Percentiles rank a stretch among this genome's conserved stretches.
These are phyloP conservation scores for Sturnus vulgaris DNA, from an alignment of 2,113 vertebrate genomes.

Conservation along the genomic window DNA sequence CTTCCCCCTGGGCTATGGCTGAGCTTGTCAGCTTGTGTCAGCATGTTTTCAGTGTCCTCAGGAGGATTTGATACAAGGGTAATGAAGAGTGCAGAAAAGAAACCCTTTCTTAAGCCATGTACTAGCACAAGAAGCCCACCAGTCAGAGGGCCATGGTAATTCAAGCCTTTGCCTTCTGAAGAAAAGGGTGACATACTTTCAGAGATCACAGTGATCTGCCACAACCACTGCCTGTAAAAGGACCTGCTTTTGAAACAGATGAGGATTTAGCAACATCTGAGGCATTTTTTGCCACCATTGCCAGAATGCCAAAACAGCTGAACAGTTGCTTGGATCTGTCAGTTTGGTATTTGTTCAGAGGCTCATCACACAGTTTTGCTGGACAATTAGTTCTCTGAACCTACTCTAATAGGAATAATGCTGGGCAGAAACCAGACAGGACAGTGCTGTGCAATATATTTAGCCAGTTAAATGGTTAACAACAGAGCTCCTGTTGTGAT, in stretches of 20 bases:
- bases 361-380: background rate
- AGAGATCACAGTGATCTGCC: background rate
- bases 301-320: background rate
- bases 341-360: background rate
- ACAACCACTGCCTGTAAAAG: background rate
- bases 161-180: background rate
- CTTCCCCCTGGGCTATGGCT: background rate
- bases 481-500: background rate
- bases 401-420: background rate
- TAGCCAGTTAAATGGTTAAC: slow-evolving; percentile 27
- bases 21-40: background rate
- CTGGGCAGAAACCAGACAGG: background rate
- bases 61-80: background rate
- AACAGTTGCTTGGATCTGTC: background rate
- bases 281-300: background rate
- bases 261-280: background rate
- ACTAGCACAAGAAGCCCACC: background rate
- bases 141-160: background rate
- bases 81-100: background rate
- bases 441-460: background rate
- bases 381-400: background rate
- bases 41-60: background rate
- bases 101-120: background rate
- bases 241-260: background rate
- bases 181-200: background rate